Evolutionary conservation across 2,113 vertebrate genomes (phyloP).

Genomic region (Dasyprocta punctata): DNA sequence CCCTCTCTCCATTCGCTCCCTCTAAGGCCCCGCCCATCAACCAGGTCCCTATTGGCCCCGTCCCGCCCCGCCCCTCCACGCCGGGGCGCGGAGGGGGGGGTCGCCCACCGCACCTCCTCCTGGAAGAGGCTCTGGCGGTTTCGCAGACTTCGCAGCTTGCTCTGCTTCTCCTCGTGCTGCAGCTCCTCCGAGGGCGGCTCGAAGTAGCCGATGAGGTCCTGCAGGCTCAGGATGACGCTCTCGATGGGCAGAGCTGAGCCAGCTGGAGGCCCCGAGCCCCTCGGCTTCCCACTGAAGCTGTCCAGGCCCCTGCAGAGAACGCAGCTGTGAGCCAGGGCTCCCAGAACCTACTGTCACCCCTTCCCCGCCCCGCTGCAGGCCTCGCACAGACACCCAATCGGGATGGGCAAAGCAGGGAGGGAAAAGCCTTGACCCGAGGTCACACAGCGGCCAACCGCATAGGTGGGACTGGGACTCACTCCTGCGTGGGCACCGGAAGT

Average conservation of each 20-base stretch:
- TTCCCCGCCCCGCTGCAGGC: background rate
- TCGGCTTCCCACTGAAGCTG: slow-evolving; percentile 91
- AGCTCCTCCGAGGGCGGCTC: slow-evolving; percentile 93
- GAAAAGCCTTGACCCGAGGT: background rate
- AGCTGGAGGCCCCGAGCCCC: slow-evolving; percentile 82
- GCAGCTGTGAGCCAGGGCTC: background rate
- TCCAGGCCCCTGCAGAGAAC: slow-evolving; percentile 89
- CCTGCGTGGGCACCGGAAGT: background rate
- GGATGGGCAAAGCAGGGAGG: background rate
- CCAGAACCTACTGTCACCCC: background rate
- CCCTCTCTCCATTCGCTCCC: rapidly evolving
- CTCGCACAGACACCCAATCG: background rate
- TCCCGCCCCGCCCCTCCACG: rapidly evolving
- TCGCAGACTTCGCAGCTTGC: slow-evolving; percentile 93
- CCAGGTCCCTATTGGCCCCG: no score
- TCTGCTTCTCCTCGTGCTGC: slow-evolving; percentile 96
- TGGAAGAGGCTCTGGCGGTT: slow-evolving; percentile 97
- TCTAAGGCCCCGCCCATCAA: background rate
- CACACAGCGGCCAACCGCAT: background rate
- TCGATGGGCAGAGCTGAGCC: slow-evolving; percentile 90
- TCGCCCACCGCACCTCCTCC: slow-evolving; percentile 91
- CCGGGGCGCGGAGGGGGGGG: rapidly evolving
- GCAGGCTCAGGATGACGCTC: slow-evolving; percentile 92
- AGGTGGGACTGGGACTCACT: background rate
- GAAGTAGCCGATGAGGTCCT: slow-evolving; percentile 96